Evolutionary conservation across 2,113 vertebrate species (phyloP), one percentile per base, ranked within the genome.

Genomic region (Oreamnos americanus): DNA sequence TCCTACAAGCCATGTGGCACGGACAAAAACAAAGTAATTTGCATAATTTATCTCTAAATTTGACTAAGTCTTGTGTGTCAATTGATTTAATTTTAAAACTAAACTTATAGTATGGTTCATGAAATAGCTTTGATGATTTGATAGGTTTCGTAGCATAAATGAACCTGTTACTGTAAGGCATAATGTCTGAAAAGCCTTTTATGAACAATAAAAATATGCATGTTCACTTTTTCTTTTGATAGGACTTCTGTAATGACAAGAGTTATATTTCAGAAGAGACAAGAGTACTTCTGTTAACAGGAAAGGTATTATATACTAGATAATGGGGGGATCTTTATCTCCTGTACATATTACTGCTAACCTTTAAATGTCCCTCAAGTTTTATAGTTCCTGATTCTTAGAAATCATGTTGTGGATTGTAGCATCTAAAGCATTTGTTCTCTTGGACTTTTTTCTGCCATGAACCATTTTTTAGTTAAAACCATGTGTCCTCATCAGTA

Each of bases 191-290:
- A 78, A 60, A 0, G 33, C 14, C 7, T 53, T 78, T 11, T 30
- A 91, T 60, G 51, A 14, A 85, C 43, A 86, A 47, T 93, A 30
- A 74, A 97, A 84, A 97, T 81, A 78, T 12, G 74, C 4, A 81
- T 87, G 43, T 47, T 95, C 19, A 57, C 76, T 94, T 91, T 3
- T 89, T 47, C 97, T 89, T 96, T 95, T 78, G 87, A 49, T 98
- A 99, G 99, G 99, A 99, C 85, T 99, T 99, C 98, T 99, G 99
- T 98, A 99, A 99, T 93, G 99, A 99, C 97, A 99, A 99, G 98
- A 99, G 99, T 98, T 99, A 99, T 86, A 99, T 99, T 98, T 99
- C 99, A 62, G 99, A 99, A 98, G 99, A 99, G 93, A 99, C 99
- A 85, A 99, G 99, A 98, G 99, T 99, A 96, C 98, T 99, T 98